Evolutionary conservation across 2,113 vertebrate species (phyloP).

Genomic region (Pedetes capensis): DNA sequence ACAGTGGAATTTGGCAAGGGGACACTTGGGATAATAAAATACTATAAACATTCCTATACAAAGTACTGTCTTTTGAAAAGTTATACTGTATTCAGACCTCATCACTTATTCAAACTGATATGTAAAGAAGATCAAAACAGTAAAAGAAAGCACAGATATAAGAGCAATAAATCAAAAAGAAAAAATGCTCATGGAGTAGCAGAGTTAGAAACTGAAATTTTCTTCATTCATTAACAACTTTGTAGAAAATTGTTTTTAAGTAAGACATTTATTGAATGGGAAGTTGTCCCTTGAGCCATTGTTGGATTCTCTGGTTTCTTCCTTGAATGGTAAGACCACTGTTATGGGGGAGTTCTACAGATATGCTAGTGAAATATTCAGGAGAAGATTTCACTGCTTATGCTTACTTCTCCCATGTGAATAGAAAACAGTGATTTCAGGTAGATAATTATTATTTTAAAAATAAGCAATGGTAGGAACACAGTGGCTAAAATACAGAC

Average conservation of each 20-base stretch:
- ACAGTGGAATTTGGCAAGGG: background rate
- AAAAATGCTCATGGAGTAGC: background rate
- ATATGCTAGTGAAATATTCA: background rate
- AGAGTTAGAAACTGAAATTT: background rate
- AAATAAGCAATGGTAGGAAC: background rate
- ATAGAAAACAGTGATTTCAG: background rate
- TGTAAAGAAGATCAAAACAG: background rate
- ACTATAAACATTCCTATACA: background rate
- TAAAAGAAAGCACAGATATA: background rate
- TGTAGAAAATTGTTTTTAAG: background rate
- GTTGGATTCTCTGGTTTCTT: background rate
- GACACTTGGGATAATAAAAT: background rate
- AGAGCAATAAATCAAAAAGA: background rate
- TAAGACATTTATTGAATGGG: background rate
- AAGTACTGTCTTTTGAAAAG: background rate
- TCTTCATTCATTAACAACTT: background rate
- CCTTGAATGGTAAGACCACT: background rate
- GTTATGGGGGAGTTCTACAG: rapidly evolving
- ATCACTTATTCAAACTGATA: background rate
- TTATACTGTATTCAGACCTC: background rate
- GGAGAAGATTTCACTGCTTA: too few relatives aligned
- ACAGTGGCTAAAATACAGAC: background rate
- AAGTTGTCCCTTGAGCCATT: background rate
- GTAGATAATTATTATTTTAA: background rate
- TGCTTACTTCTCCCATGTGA: background rate